Percentiles rank a stretch among this genome's conserved stretches.
phyloP scores from a whole-genome alignment of 2,888 invertebrate species.

The Apomyelois bistriatella region DNA sequence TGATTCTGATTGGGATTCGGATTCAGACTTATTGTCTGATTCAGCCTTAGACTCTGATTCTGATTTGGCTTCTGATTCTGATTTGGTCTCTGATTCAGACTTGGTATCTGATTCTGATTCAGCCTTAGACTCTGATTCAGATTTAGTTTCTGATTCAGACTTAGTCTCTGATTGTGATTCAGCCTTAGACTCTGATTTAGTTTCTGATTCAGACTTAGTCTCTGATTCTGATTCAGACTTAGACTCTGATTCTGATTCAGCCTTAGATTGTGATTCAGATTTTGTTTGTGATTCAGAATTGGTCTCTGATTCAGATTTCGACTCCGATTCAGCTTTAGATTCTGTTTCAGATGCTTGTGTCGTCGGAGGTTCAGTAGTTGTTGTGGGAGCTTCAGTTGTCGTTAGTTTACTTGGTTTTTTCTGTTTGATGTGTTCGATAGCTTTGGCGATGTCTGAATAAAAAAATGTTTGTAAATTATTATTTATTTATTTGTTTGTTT shows the following conservation, averaged over 20 bases:
- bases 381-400: constrained; percentile 15
- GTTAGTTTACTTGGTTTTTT: constrained; percentile 27
- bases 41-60: not conserved
- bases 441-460: constrained; percentile 42
- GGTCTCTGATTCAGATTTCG: too few species aligned
- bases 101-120: not conserved
- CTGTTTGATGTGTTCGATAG: constrained; percentile 40
- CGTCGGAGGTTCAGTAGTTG: constrained; percentile 3
- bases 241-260: too few species aligned
- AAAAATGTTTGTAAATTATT: not conserved
- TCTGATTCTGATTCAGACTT: not conserved
- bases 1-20: not conserved
- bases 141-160: not conserved
- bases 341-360: not conserved
- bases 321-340: not conserved
- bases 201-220: not conserved
- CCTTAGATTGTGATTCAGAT: too few species aligned
- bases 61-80: not conserved
- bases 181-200: not conserved
- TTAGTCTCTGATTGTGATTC: too few species aligned
- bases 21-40: not conserved
- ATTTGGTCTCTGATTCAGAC: not conserved
- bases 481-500: not conserved
- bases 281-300: too few species aligned
- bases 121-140: not conserved